Evolutionary conservation across 30 jellyfish, hydroid and myxozoan genomes (phyloP).

Genomic region (Rhopilema esculentum): DNA sequence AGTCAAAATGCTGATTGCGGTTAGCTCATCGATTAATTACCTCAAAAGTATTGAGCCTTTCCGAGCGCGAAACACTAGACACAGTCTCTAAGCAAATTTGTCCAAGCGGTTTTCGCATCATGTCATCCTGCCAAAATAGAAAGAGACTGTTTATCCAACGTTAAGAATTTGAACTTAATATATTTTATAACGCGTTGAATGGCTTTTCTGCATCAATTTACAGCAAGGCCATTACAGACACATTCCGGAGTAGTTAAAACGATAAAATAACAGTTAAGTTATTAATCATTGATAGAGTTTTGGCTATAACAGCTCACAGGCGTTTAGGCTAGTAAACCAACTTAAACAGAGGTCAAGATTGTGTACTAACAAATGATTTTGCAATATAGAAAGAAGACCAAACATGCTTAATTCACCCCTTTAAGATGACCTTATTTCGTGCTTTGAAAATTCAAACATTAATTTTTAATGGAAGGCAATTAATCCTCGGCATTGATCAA

Average conservation of each 20-base stretch:
- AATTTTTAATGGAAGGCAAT: too few relatives aligned
- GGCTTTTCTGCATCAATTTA: neutral
- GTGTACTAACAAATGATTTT: neutral
- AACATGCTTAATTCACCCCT: too few relatives aligned
- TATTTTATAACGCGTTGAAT: neutral
- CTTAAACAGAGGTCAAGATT: too few relatives aligned
- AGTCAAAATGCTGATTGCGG: neutral
- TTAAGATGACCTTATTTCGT: neutral
- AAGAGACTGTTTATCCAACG: neutral
- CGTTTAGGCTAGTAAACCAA: too few relatives aligned
- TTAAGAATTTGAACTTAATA: neutral
- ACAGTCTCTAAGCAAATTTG: slow-evolving; percentile 72
- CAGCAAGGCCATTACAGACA: neutral
- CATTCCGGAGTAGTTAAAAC: too few relatives aligned
- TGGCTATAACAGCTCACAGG: too few relatives aligned
- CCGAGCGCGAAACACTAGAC: slow-evolving; percentile 75
- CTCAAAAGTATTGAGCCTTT: slow-evolving; percentile 79
- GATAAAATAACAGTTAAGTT: too few relatives aligned
- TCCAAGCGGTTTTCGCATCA: slow-evolving; percentile 89
- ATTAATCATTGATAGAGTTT: too few relatives aligned
- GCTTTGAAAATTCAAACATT: neutral
- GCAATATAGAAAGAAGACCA: too few relatives aligned
- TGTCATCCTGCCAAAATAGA: slow-evolving; percentile 59
- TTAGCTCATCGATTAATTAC: slow-evolving; percentile 17
- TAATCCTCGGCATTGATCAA: too few relatives aligned